Percentiles rank a stretch among this genome's conserved stretches.
phyloP scores from a whole-genome alignment of 2,797 vertebrate species.

The Aphelocoma californica region DNA sequence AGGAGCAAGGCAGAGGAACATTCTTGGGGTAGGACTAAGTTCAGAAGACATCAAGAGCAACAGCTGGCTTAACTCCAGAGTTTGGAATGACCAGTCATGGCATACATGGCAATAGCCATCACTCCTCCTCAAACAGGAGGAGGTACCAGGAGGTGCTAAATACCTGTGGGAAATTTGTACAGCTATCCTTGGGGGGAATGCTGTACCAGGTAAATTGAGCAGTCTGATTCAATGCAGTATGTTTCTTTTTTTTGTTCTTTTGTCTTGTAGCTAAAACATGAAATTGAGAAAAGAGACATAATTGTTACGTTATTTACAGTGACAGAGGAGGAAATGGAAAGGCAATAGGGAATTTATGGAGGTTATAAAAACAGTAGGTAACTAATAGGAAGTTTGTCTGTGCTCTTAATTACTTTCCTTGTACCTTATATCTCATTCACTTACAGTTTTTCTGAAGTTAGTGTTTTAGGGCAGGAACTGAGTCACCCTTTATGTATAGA shows the following conservation, averaged over 20 bases:
- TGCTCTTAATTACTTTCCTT: slow-evolving; percentile 8
- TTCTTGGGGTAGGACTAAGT: neutral
- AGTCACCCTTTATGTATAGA: neutral
- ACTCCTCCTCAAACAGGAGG: neutral
- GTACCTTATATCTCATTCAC: neutral
- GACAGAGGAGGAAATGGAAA: neutral
- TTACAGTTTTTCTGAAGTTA: neutral
- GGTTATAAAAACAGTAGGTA: neutral
- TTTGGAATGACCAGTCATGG: neutral
- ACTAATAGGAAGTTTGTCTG: neutral
- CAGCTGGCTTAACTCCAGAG: neutral
- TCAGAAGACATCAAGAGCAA: neutral
- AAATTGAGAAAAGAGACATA: neutral
- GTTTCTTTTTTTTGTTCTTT: neutral
- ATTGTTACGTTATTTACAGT: neutral
- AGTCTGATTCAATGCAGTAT: neutral
- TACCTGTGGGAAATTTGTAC: neutral
- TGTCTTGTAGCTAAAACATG: neutral
- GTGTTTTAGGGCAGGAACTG: neutral
- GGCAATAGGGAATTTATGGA: neutral
- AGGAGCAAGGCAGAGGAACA: neutral
- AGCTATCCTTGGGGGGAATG: neutral
- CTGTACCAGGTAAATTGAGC: neutral
- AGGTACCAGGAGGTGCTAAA: neutral
- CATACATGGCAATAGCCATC: neutral